phyloP scores from a whole-genome alignment of 2,888 invertebrate genomes.

The Bhutanitis thaidina region DNA sequence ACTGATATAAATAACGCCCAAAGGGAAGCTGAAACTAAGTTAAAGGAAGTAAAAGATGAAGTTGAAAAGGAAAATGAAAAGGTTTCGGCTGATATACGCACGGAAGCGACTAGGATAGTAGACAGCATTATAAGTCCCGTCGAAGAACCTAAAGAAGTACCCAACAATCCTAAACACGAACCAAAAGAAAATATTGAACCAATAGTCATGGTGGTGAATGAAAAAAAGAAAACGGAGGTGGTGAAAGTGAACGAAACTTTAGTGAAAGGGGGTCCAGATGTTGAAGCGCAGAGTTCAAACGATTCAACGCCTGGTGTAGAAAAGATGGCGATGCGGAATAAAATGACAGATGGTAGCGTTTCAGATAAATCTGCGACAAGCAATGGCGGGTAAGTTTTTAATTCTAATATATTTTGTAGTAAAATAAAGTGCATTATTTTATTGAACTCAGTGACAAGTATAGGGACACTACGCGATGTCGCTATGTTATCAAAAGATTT shows the following conservation, averaged over 20 bases:
- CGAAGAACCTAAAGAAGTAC: slow-evolving; percentile 53
- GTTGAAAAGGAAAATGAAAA: slow-evolving; percentile 49
- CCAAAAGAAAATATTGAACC: slow-evolving; percentile 55
- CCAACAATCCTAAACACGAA: slow-evolving; percentile 37
- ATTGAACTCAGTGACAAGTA: too few species aligned
- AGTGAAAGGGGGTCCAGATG: slow-evolving; percentile 79
- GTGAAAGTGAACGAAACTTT: slow-evolving; percentile 66
- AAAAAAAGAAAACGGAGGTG: slow-evolving; percentile 44
- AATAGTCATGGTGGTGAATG: slow-evolving; percentile 64
- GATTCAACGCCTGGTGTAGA: slow-evolving; percentile 56
- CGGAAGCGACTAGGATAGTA: slow-evolving; percentile 65
- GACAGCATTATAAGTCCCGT: slow-evolving; percentile 72
- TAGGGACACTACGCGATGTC: too few species aligned
- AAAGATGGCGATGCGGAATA: slow-evolving; percentile 43
- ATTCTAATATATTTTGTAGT: too few species aligned
- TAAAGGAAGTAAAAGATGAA: slow-evolving; percentile 50
- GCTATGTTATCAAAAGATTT: too few species aligned
- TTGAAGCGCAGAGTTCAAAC: slow-evolving; percentile 81
- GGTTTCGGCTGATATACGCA: slow-evolving; percentile 51
- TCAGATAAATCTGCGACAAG: slow-evolving; percentile 64
- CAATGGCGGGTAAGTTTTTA: slow-evolving; percentile 66
- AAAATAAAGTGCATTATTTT: too few species aligned
- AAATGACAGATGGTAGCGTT: slow-evolving; percentile 50
- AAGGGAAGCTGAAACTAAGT: slow-evolving; percentile 43
- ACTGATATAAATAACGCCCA: slow-evolving; percentile 45